Evolutionary conservation across 2,113 vertebrate genomes (phyloP).

Genomic region (Aldabrachelys gigantea): DNA sequence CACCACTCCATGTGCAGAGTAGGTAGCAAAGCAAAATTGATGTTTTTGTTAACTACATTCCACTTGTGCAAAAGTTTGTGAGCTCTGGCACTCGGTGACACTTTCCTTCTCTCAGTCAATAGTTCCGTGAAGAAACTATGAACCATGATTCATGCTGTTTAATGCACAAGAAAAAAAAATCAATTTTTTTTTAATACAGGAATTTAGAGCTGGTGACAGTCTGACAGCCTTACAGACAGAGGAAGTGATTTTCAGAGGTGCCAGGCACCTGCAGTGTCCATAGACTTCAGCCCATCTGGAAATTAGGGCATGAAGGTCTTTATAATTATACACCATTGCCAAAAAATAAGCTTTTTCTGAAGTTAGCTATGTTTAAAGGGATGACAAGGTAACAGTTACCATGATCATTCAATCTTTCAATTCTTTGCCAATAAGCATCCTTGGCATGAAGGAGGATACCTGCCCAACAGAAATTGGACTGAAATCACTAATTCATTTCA

Average conservation of each 20-base stretch:
- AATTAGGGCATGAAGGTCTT: constrained; percentile 5
- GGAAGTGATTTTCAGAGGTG: not conserved
- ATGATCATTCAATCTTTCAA: not conserved
- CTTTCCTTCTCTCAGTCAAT: not conserved
- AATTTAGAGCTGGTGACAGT: not conserved
- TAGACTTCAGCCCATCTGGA: not conserved
- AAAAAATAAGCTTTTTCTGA: not conserved
- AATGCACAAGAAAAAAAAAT: not conserved
- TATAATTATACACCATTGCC: not conserved
- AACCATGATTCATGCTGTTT: not conserved
- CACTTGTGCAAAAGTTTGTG: not conserved
- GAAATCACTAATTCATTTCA: not conserved
- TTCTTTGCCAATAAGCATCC: not conserved
- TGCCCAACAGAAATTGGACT: not conserved
- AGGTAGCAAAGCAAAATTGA: not conserved
- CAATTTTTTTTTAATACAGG: not conserved
- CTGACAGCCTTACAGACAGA: not conserved
- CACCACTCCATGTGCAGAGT: not conserved
- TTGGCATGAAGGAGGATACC: not conserved
- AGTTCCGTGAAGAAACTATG: not conserved
- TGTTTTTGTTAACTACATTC: not conserved
- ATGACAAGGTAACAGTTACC: not conserved
- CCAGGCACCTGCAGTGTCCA: not conserved
- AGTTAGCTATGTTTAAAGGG: not conserved
- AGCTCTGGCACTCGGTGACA: not conserved